Evolutionary conservation across 2,888 invertebrate genomes (phyloP), one percentile per base, ranked within the genome.

Genomic region (Leucophora obtusa): DNA sequence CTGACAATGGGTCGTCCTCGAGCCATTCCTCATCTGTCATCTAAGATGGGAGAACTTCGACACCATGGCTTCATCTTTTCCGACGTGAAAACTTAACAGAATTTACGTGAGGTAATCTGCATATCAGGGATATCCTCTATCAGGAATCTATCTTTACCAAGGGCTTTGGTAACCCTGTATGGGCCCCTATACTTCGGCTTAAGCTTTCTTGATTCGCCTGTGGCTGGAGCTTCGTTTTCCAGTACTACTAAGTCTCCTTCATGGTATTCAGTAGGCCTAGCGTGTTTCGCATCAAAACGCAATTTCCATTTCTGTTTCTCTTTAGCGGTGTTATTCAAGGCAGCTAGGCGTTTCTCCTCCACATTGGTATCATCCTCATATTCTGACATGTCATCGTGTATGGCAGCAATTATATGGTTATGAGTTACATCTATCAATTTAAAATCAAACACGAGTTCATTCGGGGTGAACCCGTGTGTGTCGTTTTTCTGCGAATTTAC

Each of bases 21-120:
- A 6, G 1, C 43, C 43, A 47, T 47, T 3, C 43, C 11, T 38
- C 38, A 11, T 38, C n/a, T 11, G 14, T 47, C 43, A 47, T 65
- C 51, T 11, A 53, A 7, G 15, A 51, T 35, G 11, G 63, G 63
- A 6, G 51, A 53, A 38, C 10, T 59, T 8, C 11, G 9, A 38
- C 76, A 76, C 81, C 76, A 84, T 1, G 62, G 74, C 65, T 82
- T 82, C 35, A 82, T 82, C 65, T 82, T 84, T 21, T 82, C 78
- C 18, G 82, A 66, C 4, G 56, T 21, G 43, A 62, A 80, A 4
- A 82, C 63, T 11, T 80, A 78, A 11, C 33, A 53, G 43, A 71
- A 82, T 21, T 76, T 82, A n/a, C 63, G 33, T 14, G 50, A 33
- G 15, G 63, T 74, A 5, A 76, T 50, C 15, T 68, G 72, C 68